phyloP scores from a whole-genome alignment of 37 sponge, comb jelly and placozoan genomes.

The Aplysina aerophoba region DNA sequence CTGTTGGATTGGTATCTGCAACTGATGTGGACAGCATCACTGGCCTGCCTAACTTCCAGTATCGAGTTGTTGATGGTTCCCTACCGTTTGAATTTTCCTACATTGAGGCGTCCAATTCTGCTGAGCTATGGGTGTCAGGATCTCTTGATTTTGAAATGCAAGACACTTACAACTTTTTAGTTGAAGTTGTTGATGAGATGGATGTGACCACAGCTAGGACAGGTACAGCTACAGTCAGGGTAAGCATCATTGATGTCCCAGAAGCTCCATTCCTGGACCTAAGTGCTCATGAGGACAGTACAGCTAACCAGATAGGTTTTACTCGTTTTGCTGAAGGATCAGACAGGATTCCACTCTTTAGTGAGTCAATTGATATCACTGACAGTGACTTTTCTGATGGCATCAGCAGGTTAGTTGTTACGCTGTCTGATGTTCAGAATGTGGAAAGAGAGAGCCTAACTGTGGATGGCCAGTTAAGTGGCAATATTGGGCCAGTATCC shows the following conservation, averaged over 20 bases:
- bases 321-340: slow-evolving; percentile 30
- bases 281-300: slow-evolving; percentile 24
- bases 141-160: slow-evolving; percentile 56
- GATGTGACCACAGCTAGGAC: neutral
- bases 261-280: slow-evolving; percentile 49
- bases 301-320: slow-evolving; percentile 17
- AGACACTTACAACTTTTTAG: slow-evolving; percentile 18
- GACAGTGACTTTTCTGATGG: slow-evolving; percentile 62
- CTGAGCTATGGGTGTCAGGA: neutral
- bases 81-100: neutral
- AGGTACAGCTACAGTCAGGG: slow-evolving; percentile 39
- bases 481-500: neutral
- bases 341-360: slow-evolving; percentile 21
- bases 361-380: slow-evolving; percentile 19
- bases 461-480: neutral
- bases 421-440: slow-evolving; percentile 38
- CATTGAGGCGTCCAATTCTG: neutral
- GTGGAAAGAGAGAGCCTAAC: neutral
- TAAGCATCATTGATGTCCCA: slow-evolving; percentile 41
- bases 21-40: slow-evolving; percentile 50
- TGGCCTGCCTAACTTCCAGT: neutral
- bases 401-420: slow-evolving; percentile 37
- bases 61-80: neutral
- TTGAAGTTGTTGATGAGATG: slow-evolving; percentile 40
- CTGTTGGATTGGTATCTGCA: slow-evolving; percentile 40